Conservation (phyloP, 2,888 invertebrate species). For the Blomia tropicalis region DNA sequence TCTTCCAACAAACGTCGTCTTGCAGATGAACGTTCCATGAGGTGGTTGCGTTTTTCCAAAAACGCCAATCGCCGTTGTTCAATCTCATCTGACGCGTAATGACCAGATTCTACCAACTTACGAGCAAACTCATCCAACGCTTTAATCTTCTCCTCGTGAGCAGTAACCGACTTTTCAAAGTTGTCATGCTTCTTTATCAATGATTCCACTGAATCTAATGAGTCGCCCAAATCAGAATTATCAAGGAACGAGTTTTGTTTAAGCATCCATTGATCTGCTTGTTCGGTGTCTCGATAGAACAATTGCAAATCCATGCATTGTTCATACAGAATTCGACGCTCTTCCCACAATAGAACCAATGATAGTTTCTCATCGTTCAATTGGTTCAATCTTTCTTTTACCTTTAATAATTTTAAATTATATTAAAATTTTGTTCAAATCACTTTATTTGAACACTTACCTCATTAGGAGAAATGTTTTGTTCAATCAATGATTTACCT, state of each 20-base stretch:
- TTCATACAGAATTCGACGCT: slow-evolving; percentile 84
- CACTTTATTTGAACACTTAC: not conserved
- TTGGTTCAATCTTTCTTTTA: slow-evolving; percentile 64
- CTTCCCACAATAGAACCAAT: slow-evolving; percentile 82
- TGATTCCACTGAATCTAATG: slow-evolving; percentile 91
- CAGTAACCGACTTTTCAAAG: slow-evolving; percentile 94
- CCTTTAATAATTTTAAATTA: slow-evolving; percentile 45
- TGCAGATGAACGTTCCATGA: slow-evolving; percentile 72
- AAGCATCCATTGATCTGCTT: slow-evolving; percentile 99
- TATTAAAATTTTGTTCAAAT: not conserved
- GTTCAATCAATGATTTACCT: slow-evolving; percentile 66
- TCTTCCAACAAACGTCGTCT: slow-evolving; percentile 78
- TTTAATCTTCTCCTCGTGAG: slow-evolving; percentile 98
- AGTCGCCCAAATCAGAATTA: slow-evolving; percentile 94
- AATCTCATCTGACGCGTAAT: slow-evolving; percentile 95
- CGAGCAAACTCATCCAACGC: slow-evolving; percentile 94
- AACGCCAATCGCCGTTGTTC: slow-evolving; percentile 78
- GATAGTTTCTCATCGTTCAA: slow-evolving; percentile 67
- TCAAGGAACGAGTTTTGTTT: slow-evolving; percentile 97
- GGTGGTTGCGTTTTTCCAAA: slow-evolving; percentile 64
- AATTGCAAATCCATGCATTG: slow-evolving; percentile 99
- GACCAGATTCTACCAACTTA: slow-evolving; percentile 90
- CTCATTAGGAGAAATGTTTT: slow-evolving; percentile 74
- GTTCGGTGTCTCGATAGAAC: slow-evolving; percentile 93
- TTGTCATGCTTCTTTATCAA: slow-evolving; percentile 98